Evolutionary conservation across 1,140 invertebrate genomes (phyloP).

Genomic region (Trachymyrmex cornetzi): DNA sequence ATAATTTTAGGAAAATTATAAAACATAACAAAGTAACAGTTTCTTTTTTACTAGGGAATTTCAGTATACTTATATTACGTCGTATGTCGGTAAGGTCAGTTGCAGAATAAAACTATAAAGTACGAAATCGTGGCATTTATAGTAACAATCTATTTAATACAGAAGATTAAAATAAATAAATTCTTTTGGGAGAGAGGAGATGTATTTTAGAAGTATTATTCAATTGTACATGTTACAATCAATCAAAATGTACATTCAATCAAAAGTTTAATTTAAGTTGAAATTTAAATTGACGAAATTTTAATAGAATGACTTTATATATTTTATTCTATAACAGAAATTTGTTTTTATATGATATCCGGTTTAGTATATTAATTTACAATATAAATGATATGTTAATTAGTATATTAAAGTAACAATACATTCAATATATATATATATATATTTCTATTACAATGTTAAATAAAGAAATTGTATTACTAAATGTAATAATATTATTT

Average conservation of each 20-base stretch:
- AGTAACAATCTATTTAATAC: neutral
- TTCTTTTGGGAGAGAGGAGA: neutral
- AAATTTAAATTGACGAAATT: neutral
- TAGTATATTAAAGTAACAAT: no score
- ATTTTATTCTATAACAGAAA: neutral
- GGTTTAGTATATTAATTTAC: neutral
- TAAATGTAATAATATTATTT: no score
- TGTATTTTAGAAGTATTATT: slow-evolving; percentile 4
- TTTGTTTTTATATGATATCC: neutral
- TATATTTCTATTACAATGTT: no score
- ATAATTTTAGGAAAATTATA: neutral
- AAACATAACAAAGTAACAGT: neutral
- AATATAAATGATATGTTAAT: neutral
- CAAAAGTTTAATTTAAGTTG: slow-evolving; percentile 13
- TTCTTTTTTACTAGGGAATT: slow-evolving; percentile 31
- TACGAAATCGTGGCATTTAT: neutral
- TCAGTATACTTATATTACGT: slow-evolving; percentile 16
- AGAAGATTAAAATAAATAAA: slow-evolving; percentile 2
- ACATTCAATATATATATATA: neutral
- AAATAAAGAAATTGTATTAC: no score
- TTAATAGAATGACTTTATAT: neutral
- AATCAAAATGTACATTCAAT: no score
- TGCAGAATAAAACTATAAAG: neutral
- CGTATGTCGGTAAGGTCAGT: slow-evolving; percentile 41
- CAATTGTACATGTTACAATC: neutral